Evolutionary conservation across 2,797 vertebrate genomes (phyloP).

Genomic region (Acomys russatus): DNA sequence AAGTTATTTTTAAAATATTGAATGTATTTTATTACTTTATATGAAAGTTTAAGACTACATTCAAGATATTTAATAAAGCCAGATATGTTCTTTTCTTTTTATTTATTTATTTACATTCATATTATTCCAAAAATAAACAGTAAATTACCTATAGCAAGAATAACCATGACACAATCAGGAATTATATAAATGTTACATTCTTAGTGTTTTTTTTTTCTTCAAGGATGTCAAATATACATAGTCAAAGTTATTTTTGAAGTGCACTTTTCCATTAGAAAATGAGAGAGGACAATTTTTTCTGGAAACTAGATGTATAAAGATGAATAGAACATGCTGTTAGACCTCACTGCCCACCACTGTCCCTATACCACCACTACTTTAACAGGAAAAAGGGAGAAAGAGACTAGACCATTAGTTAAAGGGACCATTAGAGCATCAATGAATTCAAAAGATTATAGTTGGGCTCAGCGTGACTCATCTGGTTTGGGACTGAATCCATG

Average conservation of each 20-base stretch:
- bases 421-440: neutral
- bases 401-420: neutral
- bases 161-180: too few species aligned
- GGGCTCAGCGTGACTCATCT: neutral
- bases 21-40: too few species aligned
- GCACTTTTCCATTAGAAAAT: constrained; percentile 41
- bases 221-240: too few species aligned
- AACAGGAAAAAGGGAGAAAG: constrained; percentile 7
- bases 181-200: too few species aligned
- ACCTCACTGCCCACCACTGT: neutral
- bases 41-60: too few species aligned
- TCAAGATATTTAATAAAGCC: too few species aligned
- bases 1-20: neutral
- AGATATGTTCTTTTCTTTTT: too few species aligned
- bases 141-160: too few species aligned
- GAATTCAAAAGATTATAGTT: neutral
- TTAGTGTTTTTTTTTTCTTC: too few species aligned
- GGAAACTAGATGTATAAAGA: neutral
- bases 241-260: neutral
- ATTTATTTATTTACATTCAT: too few species aligned
- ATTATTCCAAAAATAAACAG: too few species aligned
- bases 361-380: neutral
- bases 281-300: neutral
- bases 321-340: neutral
- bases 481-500: neutral